phyloP scores from a whole-genome alignment of 2,797 vertebrate species.

The Alauda arvensis region DNA sequence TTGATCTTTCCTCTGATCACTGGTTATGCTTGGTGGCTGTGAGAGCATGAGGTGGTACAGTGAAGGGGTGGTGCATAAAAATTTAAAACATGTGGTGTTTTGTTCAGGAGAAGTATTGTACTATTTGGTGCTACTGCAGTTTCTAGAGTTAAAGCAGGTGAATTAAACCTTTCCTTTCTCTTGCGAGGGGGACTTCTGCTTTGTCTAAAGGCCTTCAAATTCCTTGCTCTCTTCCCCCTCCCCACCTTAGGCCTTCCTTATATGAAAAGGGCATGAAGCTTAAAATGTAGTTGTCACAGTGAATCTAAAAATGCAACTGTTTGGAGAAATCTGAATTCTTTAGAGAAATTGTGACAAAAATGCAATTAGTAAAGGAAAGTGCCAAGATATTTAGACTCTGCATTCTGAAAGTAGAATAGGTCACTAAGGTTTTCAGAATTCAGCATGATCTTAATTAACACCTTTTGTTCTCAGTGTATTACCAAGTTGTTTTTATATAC shows the following conservation, averaged over 20 bases:
- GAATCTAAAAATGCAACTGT: not conserved
- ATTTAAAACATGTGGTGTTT: not conserved
- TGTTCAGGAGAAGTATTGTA: not conserved
- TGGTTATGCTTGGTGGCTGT: not conserved
- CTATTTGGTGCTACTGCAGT: not conserved
- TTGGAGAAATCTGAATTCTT: not conserved
- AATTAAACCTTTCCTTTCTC: not conserved
- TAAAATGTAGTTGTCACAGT: not conserved
- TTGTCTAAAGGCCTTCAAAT: not conserved
- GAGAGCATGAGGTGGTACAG: not conserved
- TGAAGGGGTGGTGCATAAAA: not conserved
- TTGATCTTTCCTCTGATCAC: not conserved
- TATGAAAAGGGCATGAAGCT: not conserved
- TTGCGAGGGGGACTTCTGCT: not conserved
- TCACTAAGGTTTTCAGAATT: not conserved
- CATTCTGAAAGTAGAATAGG: not conserved
- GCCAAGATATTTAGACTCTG: not conserved
- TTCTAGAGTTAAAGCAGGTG: not conserved
- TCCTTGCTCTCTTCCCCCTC: not conserved
- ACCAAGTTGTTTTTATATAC: not conserved
- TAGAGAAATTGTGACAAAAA: not conserved
- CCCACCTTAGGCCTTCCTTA: accelerated
- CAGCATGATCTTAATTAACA: not conserved
- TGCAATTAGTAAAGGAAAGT: not conserved
- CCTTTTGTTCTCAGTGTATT: not conserved